Base-by-base conservation (phyloP, 2,797 vertebrate genomes). In the Sebastes itinus region DNA sequence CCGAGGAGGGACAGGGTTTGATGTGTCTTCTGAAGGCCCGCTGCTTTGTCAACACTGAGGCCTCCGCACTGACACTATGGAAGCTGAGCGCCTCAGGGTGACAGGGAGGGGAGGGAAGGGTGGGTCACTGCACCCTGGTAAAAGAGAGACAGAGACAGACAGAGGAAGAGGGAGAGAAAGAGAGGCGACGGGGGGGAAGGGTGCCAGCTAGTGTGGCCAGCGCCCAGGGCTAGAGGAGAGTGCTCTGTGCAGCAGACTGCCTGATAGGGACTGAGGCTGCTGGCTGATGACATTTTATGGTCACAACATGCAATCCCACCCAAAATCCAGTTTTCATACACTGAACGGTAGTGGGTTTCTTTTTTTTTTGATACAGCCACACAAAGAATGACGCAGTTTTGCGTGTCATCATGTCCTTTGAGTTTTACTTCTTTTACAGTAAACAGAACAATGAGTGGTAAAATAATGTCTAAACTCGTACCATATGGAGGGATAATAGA, bases 271-370 rank as follows among this genome's bases (percentile, higher is more conserved):
- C 92, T 84, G 80, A 85, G 89, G 93, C 93, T 95, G 92, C 91
- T 90, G 89, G 94, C 93, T 96, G 95, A 96, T 95, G 94, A 95
- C 95, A 96, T 95, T 95, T 95, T 93, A 90, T 95, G 94, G 95
- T 95, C 93, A 94, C 89, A 94, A 92, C 90, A 92, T 95, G 95
- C 94, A 95, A 95, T 94, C 91, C 92, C 73, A 91, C 88, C 91
- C 94, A 88, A 92, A 93, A 88, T 89, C 79, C 86, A 87, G 85
- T 92, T 90, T 92, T 92, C 66, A 67, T 79, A 74, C 81, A 59
- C 73, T 87, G 54, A 81, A 87, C 1, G 71, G 64, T 75, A 73
- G 69, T 16, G 56, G 14, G 25, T 30, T 81, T 64, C 72, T 75
- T 28, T 58, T 25, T 72, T 83, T 83, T 88, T 82, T 87, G 82